These are phyloP conservation scores for Crypturellus undulatus DNA, from an alignment of 2,113 vertebrate species.

Conservation along the genomic window DNA sequence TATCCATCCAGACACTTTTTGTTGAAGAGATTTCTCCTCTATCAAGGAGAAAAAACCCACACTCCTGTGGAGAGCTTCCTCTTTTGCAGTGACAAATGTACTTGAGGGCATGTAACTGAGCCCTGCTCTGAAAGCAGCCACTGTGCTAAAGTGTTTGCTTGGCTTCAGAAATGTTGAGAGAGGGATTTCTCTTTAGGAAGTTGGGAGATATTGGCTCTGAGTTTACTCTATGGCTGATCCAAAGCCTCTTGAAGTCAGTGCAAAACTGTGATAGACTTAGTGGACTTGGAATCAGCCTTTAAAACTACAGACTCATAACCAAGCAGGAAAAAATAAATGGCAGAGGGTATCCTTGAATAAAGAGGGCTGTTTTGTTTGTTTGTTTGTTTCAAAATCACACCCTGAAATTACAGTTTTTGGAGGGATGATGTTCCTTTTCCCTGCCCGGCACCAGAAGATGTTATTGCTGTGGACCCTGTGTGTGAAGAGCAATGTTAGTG, in stretches of 20 bases:
- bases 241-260: background rate
- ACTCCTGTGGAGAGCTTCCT: conserved; percentile 66
- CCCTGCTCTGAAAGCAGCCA: conserved; percentile 48
- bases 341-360: background rate
- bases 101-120: conserved; percentile 33
- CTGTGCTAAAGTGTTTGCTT: conserved; percentile 66
- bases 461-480: background rate
- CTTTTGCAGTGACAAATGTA: background rate
- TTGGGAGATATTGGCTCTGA: background rate
- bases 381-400: background rate
- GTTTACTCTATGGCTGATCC: background rate
- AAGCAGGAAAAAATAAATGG: background rate
- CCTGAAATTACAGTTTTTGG: background rate
- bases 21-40: conserved; percentile 49
- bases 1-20: conserved; percentile 45
- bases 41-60: background rate
- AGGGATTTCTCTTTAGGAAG: conserved; percentile 57
- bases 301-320: background rate
- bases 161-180: conserved; percentile 45
- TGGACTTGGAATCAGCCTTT: background rate
- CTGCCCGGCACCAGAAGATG: background rate
- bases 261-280: background rate
- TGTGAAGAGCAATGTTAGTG: background rate
- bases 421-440: background rate
- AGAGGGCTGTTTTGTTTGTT: background rate